Evolutionary conservation across 2,888 invertebrate genomes (phyloP), one percentile per base, ranked within the genome.

Genomic region (Drosophila quinaria): DNA sequence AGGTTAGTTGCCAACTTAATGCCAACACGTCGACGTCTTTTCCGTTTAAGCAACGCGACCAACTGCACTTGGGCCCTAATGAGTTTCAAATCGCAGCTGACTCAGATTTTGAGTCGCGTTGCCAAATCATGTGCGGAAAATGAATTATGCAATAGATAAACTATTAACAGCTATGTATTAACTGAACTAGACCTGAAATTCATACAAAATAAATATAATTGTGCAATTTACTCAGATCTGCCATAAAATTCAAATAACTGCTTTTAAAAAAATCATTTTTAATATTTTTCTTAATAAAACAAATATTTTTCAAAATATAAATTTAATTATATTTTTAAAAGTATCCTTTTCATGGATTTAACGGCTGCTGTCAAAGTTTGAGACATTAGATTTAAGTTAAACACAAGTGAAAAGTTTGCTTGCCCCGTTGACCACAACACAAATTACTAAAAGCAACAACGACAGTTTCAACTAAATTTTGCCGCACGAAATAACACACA

Each of bases 1-100:
- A 76, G 83, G 78, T 80, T 83, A 72, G 74, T 70, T 74, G 86
- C 19, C 74, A 82, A 82, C 71, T 74, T 65, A 70, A 58, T 58
- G 78, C 61, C 66, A 60, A 77, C 73, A 70, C 63, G 63, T 78
- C 61, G 65, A 73, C 83, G 73, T 65, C 55, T 69, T 67, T 70
- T 70, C 68, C 72, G 80, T 68, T 71, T 54, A 64, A 73, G 71
- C 70, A 81, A 81, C 66, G 68, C 62, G 10, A 11, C 62, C 55
- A 49, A 25, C 58, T 50, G 41, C 55, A 44, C 67, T 47, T 44
- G 15, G 47, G 37, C 41, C 69, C 69, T 83, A 86, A 86, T 81
- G 84, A 79, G 81, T 50, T 68, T 63, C 55, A 56, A 72, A 78
- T 69, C 61, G 58, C 51, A 60, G 19, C 64, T 66, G 61, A 59